Conservation (phyloP, 2,888 invertebrate species). For the Brachypalpus laphriformis region DNA sequence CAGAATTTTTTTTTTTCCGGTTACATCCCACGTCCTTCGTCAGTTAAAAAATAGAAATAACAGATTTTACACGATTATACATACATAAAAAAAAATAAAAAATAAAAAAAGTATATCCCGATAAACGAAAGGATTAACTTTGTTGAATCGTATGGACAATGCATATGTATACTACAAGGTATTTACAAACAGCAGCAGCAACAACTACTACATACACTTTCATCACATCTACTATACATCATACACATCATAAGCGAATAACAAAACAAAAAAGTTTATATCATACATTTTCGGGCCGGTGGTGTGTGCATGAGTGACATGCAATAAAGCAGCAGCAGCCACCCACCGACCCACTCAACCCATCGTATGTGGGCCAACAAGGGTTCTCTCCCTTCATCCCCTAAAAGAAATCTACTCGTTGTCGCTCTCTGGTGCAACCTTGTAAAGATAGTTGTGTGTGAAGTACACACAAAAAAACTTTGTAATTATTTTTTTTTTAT, state of each 20-base stretch:
- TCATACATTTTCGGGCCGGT: constrained; percentile 64
- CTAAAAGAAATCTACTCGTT: constrained; percentile 14
- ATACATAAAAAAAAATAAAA: constrained; percentile 11
- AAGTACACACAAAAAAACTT: constrained; percentile 41
- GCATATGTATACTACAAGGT: constrained; percentile 83
- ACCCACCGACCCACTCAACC: constrained; percentile 44
- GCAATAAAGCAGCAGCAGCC: constrained; percentile 43
- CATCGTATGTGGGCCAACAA: constrained; percentile 72
- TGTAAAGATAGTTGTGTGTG: constrained; percentile 67
- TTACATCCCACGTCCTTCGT: constrained; percentile 47
- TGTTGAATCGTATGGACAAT: constrained; percentile 82
- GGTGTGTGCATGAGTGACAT: constrained; percentile 36
- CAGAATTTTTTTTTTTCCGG: constrained; percentile 17
- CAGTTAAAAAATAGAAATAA: constrained; percentile 40
- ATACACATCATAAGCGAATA: constrained; percentile 39
- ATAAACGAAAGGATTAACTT: constrained; percentile 70
- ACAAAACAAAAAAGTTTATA: constrained; percentile 40
- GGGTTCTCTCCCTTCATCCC: constrained; percentile 47
- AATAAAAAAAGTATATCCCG: constrained; percentile 44
- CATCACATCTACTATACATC: constrained; percentile 29
- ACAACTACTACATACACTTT: constrained; percentile 52
- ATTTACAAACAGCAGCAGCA: constrained; percentile 73
- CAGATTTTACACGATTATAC: constrained; percentile 42
- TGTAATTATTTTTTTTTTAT: constrained; percentile 34
- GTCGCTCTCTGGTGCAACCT: constrained; percentile 68